Evolutionary conservation across 2,888 invertebrate genomes (phyloP), one percentile per base, ranked within the genome.

Genomic region (Campoplex nolae): DNA sequence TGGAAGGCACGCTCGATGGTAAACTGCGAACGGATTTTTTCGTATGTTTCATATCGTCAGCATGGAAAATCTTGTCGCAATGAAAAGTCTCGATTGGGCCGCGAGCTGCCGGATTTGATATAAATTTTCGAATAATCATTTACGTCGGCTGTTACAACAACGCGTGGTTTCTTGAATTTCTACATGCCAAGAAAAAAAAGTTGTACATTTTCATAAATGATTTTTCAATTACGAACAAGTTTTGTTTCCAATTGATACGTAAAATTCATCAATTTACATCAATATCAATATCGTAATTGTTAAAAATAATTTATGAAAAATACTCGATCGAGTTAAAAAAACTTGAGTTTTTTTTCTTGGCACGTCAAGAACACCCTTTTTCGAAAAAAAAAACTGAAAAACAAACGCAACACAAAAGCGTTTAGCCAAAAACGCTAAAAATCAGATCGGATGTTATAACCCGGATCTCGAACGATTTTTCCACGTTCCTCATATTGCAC

Each of bases 401-500:
- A 48, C 3, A 16, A 13, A 6, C 18, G 16, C 18, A 18, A 51
- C 6, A 51, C n/a, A 32, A 62, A 16, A 48, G 28, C 35, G 18
- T 32, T 4, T 18, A 45, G 4, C 28, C 16, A 16, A 45, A 45
- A n/a, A n/a, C 18, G 6, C 28, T 7, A 9, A 48, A 56, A 45
- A 79, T 76, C 67, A 16, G 35, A 68, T 42, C 58, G n/a, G 51
- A 54, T 65, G 68, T 68, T 28, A 35, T 56, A 56, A 42, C 56
- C 56, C 38, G 76, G 58, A 83, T 88, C 42, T 42, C 42, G 42
- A 42, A 45, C 45, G 45, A 45, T 45, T 85, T 81, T 89, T 84
- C 85, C 88, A 86, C 88, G 86, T 80, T 81, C 32, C 80, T 89
- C 90, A 90, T 92, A 92, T 92, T 92, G 92, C 92, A 92, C 92